Evolutionary conservation across 2,797 vertebrate genomes (phyloP).

Genomic region (Malacoctenus gilli): DNA sequence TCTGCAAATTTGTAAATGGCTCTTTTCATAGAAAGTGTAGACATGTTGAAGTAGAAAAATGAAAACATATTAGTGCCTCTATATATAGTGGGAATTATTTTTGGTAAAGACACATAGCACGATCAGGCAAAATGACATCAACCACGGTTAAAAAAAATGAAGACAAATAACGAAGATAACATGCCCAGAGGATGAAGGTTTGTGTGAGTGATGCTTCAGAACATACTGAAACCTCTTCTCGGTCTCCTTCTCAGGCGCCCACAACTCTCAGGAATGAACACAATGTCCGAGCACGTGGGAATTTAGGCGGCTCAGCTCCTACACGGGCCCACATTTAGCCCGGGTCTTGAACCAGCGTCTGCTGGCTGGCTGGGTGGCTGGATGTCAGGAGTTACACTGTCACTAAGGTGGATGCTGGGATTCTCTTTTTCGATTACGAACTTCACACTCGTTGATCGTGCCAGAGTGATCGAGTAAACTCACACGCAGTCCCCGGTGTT

Average conservation of each 20-base stretch:
- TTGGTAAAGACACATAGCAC: constrained; percentile 73
- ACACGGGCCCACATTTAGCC: background rate
- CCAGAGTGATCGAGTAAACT: too few relatives aligned
- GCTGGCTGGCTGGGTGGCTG: too few relatives aligned
- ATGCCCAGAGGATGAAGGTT: constrained; percentile 26
- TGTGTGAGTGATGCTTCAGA: constrained; percentile 9
- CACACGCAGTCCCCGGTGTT: too few relatives aligned
- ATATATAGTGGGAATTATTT: constrained; percentile 77
- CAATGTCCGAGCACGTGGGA: background rate
- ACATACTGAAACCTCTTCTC: too few relatives aligned
- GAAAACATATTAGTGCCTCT: constrained; percentile 80
- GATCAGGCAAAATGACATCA: constrained; percentile 58
- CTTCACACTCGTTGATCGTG: too few relatives aligned
- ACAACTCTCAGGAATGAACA: background rate
- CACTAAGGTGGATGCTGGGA: background rate
- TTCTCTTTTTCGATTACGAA: too few relatives aligned
- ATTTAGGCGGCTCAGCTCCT: background rate
- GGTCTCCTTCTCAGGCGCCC: constrained; percentile 31
- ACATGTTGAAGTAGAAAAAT: constrained; percentile 67
- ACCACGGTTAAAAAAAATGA: constrained; percentile 23
- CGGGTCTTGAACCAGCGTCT: background rate
- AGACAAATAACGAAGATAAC: constrained; percentile 26
- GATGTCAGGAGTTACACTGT: too few relatives aligned
- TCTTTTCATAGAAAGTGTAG: constrained; percentile 65
- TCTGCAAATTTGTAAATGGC: constrained; percentile 78